These are phyloP conservation scores for Novumbra hubbsi DNA, from an alignment of 2,797 vertebrate species.

Conservation along the genomic window DNA sequence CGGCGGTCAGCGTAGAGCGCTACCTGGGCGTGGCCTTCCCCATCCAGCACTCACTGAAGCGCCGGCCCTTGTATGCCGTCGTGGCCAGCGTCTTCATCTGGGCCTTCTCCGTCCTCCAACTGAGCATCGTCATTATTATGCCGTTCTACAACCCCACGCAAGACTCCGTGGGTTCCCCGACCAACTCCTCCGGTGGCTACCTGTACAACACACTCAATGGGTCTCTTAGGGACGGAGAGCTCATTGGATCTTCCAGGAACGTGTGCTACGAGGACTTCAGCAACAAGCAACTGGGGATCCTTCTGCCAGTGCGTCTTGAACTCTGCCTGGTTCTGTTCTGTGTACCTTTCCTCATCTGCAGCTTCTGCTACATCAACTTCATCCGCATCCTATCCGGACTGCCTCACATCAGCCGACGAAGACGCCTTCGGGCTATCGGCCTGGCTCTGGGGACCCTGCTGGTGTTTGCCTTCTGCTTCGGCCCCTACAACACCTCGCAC, in stretches of 20 bases:
- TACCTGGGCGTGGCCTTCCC: slow-evolving; percentile 82
- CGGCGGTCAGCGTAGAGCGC: slow-evolving; percentile 78
- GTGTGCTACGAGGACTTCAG: slow-evolving; percentile 83
- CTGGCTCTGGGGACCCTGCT: slow-evolving; percentile 82
- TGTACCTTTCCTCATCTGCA: slow-evolving; percentile 79
- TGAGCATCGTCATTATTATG: slow-evolving; percentile 77
- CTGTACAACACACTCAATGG: neutral
- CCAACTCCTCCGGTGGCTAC: neutral
- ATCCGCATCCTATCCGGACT: slow-evolving; percentile 77
- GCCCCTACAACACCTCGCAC: slow-evolving; percentile 87
- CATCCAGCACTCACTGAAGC: slow-evolving; percentile 74
- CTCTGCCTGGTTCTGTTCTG: slow-evolving; percentile 84
- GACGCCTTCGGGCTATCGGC: slow-evolving; percentile 80
- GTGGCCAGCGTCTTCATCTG: slow-evolving; percentile 77
- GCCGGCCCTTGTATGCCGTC: slow-evolving; percentile 71
- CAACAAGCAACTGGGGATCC: slow-evolving; percentile 56
- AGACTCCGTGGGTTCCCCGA: accelerated
- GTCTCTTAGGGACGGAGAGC: neutral
- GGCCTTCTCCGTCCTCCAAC: slow-evolving; percentile 66
- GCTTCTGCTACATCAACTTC: slow-evolving; percentile 88
- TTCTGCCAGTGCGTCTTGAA: slow-evolving; percentile 84
- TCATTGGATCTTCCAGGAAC: accelerated
- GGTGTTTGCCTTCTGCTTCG: slow-evolving; percentile 85
- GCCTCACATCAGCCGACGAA: slow-evolving; percentile 73
- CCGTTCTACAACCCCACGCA: slow-evolving; percentile 53